Evolutionary conservation across 2,113 vertebrate species (phyloP), one percentile per base, ranked within the genome.

Genomic region (Lucifuga dentata): DNA sequence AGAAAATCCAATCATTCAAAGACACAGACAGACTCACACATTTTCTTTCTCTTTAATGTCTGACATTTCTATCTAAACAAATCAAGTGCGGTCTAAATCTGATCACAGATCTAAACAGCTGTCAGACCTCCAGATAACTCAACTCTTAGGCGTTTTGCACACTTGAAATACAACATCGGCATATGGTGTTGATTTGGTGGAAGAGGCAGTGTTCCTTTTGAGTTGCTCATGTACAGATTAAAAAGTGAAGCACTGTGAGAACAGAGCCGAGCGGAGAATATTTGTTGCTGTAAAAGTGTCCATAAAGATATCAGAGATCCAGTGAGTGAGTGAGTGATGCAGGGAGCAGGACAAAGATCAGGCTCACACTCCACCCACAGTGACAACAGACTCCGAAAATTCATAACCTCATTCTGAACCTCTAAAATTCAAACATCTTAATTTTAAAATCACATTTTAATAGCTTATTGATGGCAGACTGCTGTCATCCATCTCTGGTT

Each of bases 81-180:
- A 64, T 62, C 41, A 75, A 62, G 67, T 58, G 26, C n/a, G 46
- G 59, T 26, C 6, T n/a, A 40, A 40, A 12, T 40, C 58, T 68
- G 64, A 81, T 68, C 72, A 33, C 20, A 58, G 50, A 63, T 38
- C 16, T 36, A 63, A 75, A 70, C 80, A 73, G 75, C 78, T 81
- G 75, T 45, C 66, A 20, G 1, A 56, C 73, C 52, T 80, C 61
- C 50, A 56, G 32, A 56, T 44, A 61, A 72, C 38, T 62, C 60
- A 55, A 40, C 71, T 48, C 21, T 16, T 49, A 29, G 26, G 15
- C n/a, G 17, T 5, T 19, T 44, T 24, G 41, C 35, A 51, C 58
- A 39, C 57, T 53, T 76, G 35, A 65, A 75, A 73, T 55, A 36
- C 58, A 56, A 32, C 44, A n/a, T 52, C 16, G 4, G 44, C 80